Base-by-base conservation (phyloP, 1,140 invertebrate species). In the Drosophila mojavensis region DNA sequence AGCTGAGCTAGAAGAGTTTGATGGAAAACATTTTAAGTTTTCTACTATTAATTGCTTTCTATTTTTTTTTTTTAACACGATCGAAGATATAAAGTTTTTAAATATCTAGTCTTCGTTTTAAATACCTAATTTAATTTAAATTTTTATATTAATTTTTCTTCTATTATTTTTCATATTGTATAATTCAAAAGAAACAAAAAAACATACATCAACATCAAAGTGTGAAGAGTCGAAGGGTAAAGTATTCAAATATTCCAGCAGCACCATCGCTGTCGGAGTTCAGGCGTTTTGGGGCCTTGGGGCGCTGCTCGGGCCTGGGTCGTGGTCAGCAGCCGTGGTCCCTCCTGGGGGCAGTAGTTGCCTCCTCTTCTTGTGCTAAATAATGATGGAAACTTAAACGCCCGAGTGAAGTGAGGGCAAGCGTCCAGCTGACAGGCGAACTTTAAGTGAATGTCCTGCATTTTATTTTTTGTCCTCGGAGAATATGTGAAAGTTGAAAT, bases 331-430 rank as follows among this genome's bases (percentile, higher is more conserved):
- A 47, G 58, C 55, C 9, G 47, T 50, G 15, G 55, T 47, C 55
- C 79, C 83, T 60, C 79, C 71, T 74, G 83, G 71, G 83, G 83
- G 63, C 79, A 79, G 71, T 76, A 79, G 71, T 76, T 67, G 79
- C 76, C 79, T 79, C 83, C 80, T 80, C 77, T 3, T 2, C 79
- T 75, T 88, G 79, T 82, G 83, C 77, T 88, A 82, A 88, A 88
- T 88, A 88, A 88, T 88, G 83, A 88, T 88, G 83, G 79, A 88
- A 88, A 88, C 79, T 69, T 88, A 88, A 88, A 75, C 62, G 76
- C 45, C 63, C 48, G 68, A 71, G 47, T 73, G 70, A 66, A 66
- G 55, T 53, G 70, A 78, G 72, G 50, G 66, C 78, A 79, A 83
- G 53, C 50, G 59, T 33, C 69, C 55, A 73, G 75, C 75, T 86